Conservation (phyloP, 2,888 invertebrate genomes). For the Meiosimyza decipiens region DNA sequence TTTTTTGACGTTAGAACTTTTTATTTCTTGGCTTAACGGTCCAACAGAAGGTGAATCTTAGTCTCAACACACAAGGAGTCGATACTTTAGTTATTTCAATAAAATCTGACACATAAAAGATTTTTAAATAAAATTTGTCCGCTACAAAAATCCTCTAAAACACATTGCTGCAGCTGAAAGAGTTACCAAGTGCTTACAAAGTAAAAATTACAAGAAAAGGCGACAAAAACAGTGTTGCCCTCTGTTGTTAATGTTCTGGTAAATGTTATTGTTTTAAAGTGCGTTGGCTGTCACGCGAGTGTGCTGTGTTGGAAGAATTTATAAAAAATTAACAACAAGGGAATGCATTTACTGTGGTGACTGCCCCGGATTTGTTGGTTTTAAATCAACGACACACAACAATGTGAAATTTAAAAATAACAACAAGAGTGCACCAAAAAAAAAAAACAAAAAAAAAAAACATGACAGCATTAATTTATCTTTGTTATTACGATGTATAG, state of each 20-base stretch:
- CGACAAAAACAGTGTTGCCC: constrained; percentile 19
- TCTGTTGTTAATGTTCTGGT: constrained; percentile 1
- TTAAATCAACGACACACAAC: background rate
- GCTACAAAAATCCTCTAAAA: no score
- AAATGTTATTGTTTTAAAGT: constrained; percentile 7
- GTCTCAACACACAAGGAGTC: no score
- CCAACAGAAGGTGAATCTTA: no score
- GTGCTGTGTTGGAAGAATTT: background rate
- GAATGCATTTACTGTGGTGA: background rate
- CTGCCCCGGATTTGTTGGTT: constrained; percentile 1
- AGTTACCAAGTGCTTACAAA: background rate
- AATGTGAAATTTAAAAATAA: background rate
- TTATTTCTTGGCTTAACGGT: no score
- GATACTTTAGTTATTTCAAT: no score
- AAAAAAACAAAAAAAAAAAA: no score
- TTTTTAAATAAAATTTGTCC: no score
- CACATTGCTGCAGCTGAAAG: background rate
- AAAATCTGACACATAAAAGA: no score
- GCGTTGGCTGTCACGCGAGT: background rate
- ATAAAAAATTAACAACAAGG: constrained; percentile 4
- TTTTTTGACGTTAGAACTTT: no score
- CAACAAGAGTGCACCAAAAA: background rate
- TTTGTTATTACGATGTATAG: background rate
- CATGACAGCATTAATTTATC: constrained; percentile 4
- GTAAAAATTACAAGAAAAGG: background rate